These are phyloP conservation scores for Macrochelys suwanniensis DNA, from an alignment of 2,797 vertebrate species.

Conservation along the genomic window DNA sequence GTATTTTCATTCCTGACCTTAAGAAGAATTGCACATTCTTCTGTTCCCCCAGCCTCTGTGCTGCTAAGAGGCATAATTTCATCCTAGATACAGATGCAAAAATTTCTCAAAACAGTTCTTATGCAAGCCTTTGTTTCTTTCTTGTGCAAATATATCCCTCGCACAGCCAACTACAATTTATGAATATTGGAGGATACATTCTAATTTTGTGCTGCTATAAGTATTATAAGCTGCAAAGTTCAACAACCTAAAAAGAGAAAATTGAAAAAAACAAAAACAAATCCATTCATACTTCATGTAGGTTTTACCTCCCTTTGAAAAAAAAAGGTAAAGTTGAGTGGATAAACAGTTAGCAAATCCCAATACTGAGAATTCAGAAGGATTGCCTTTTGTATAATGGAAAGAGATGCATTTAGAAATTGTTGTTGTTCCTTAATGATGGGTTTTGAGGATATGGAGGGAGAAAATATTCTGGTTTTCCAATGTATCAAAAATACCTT, in stretches of 20 bases:
- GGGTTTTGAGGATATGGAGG: too few relatives aligned
- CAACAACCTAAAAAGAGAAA: not conserved
- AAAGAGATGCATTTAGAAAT: too few relatives aligned
- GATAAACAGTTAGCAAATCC: too few relatives aligned
- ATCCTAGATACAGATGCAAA: not conserved
- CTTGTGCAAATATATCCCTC: not conserved
- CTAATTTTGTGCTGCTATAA: too few relatives aligned
- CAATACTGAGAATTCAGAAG: too few relatives aligned
- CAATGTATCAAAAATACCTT: too few relatives aligned
- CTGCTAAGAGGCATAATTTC: not conserved
- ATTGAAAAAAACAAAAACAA: not conserved
- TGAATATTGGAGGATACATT: too few relatives aligned
- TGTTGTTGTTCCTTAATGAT: too few relatives aligned
- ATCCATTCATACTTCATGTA: not conserved
- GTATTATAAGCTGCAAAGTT: not conserved
- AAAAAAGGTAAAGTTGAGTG: too few relatives aligned
- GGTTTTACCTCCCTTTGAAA: too few relatives aligned
- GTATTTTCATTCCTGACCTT: not conserved
- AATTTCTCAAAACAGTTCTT: not conserved
- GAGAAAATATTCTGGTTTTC: too few relatives aligned
- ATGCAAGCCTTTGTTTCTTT: not conserved
- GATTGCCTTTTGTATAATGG: too few relatives aligned
- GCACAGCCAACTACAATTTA: not conserved
- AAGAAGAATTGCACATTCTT: rapidly evolving
- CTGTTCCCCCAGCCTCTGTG: not conserved